phyloP scores from a whole-genome alignment of 2,113 vertebrate species.

The Sturnira hondurensis region DNA sequence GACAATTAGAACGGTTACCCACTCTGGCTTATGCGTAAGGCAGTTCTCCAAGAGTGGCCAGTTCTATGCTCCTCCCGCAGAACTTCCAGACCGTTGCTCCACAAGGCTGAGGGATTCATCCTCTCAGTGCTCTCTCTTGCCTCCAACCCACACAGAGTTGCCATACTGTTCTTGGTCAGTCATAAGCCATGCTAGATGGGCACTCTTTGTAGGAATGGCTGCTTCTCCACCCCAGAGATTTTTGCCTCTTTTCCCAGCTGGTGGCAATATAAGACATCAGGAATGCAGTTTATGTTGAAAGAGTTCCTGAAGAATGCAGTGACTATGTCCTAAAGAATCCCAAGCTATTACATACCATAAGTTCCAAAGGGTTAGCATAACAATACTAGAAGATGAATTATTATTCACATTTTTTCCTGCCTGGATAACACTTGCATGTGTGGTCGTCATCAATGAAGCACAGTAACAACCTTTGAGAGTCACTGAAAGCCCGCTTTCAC shows the following conservation, averaged over 20 bases:
- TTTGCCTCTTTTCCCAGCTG: neutral
- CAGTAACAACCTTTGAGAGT: neutral
- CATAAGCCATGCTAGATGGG: no score
- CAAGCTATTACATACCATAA: neutral
- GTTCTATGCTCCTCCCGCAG: neutral
- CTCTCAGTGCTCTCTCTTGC: neutral
- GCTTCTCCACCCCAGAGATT: neutral
- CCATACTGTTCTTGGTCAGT: neutral
- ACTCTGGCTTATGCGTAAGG: neutral
- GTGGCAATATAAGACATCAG: neutral
- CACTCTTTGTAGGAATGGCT: neutral
- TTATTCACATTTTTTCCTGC: neutral
- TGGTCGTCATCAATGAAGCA: neutral
- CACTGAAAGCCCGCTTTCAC: neutral
- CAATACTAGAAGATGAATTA: neutral
- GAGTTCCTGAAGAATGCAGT: neutral
- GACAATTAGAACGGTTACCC: neutral
- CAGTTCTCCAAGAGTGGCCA: neutral
- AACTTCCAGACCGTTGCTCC: neutral
- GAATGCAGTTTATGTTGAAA: neutral
- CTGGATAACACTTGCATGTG: neutral
- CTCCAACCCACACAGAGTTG: neutral
- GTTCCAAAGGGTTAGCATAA: neutral
- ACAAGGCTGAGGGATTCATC: neutral
- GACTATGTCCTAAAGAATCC: neutral